Percentiles rank a stretch among this genome's conserved stretches.
Evolutionary conservation across 2,797 vertebrate genomes (phyloP).

Genomic region (Eulemur rubriventer): DNA sequence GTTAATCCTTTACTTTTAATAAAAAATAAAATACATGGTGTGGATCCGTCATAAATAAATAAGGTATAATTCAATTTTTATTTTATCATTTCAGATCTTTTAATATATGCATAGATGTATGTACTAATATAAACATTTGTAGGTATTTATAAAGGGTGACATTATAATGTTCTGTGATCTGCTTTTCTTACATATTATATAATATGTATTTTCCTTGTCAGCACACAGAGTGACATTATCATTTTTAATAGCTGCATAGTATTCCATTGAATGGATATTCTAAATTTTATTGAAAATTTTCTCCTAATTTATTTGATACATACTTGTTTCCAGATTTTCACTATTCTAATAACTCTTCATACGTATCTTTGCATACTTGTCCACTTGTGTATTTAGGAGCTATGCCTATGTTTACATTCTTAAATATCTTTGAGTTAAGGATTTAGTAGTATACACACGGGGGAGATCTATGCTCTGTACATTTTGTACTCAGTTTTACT

Average conservation of each 20-base stretch:
- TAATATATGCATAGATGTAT: not conserved
- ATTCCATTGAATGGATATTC: not conserved
- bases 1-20: not conserved
- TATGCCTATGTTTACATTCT: not conserved
- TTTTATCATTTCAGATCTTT: not conserved
- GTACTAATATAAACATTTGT: not conserved
- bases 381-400: not conserved
- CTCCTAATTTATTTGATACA: not conserved
- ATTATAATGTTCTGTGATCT: not conserved
- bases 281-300: slow-evolving; percentile 8
- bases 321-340: not conserved
- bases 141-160: not conserved
- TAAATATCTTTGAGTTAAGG: not conserved
- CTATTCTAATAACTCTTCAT: not conserved
- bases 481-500: slow-evolving; percentile 45
- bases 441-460: not conserved
- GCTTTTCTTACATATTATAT: not conserved
- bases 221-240: not conserved
- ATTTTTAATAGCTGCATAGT: not conserved
- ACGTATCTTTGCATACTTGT: not conserved
- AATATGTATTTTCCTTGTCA: not conserved
- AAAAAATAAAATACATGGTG: slow-evolving; percentile 14
- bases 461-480: not conserved
- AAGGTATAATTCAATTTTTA: not conserved
- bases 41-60: not conserved